phyloP scores from a whole-genome alignment of 2,113 vertebrate species.

The Felis catus region F.catus_Fca126_mat1.0 CM031412.1:218766001-218766500 shows the following conservation, averaged over 20 bases:
- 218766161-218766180: no score
- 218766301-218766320: background rate
- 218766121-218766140: no score
- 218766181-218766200: background rate
- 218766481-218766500: background rate
- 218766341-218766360: background rate
- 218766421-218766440: background rate
- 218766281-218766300: background rate
- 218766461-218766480: background rate
- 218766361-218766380: background rate
- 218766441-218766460: fast-evolving
- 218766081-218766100: no score
- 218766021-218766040: background rate
- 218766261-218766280: background rate
- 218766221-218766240: background rate
- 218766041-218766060: background rate
- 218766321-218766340: background rate
- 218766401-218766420: background rate
- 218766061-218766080: background rate
- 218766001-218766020: background rate
- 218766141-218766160: no score
- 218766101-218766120: no score
- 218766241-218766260: background rate
- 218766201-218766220: background rate
- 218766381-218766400: background rate